Evolutionary conservation across 1,140 invertebrate species (phyloP), one percentile per base, ranked within the genome.

Genomic region (Calephelis nemesis): DNA sequence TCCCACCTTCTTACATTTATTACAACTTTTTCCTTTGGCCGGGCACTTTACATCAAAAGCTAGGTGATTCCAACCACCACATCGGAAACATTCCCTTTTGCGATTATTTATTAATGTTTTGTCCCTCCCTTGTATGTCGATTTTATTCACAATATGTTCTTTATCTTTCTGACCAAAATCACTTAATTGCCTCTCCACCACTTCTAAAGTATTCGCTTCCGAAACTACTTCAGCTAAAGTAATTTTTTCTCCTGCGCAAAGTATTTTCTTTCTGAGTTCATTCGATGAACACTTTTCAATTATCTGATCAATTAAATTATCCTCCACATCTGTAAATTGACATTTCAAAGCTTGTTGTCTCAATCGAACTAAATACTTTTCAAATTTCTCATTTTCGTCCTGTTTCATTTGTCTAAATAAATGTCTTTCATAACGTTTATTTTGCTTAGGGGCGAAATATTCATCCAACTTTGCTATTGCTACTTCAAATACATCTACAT

Each of bases 381-480:
- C 74, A 58, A 73, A 73, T 62, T 65, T 71, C n/a, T 71, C 74
- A 5, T 52, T n/a, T 5, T 40, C 47, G 15, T 75, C 77, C 52
- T 77, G 74, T 39, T 69, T 71, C 7, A 75, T 63, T 7, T 67
- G 49, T 8, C 74, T 49, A 19, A 75, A 75, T 15, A 71, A n/a
- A 62, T 77, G 70, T 45, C 71, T 42, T 49, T 75, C 75, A 30
- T 68, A 77, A 10, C 74, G 19, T 52, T 73, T 74, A 62, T 70
- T 78, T 62, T 81, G 75, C 47, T 83, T 79, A 10, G 78, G 78
- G 9, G 65, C 45, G 62, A 83, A 83, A 60, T 78, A 79, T n/a
- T 58, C 62, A 58, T 82, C 72, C 7, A 80, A 65, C 68, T 78
- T 82, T n/a, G 62, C 11, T 54, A 79, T 70, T 10, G 76, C 76